Evolutionary conservation across 2,888 invertebrate genomes (phyloP).

Genomic region (Mellilla xanthometata): DNA sequence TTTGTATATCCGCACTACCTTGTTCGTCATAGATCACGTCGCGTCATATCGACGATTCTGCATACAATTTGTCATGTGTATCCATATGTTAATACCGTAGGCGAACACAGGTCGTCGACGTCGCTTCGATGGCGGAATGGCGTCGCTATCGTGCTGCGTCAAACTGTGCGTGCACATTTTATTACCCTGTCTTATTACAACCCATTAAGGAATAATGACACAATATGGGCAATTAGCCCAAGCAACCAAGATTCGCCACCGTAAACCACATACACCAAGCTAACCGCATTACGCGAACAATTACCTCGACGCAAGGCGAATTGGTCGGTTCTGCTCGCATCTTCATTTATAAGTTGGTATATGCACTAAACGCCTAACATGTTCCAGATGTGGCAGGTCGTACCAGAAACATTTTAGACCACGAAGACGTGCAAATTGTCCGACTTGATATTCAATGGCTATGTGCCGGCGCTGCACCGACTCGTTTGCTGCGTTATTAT

Average conservation of each 20-base stretch:
- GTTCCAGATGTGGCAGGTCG: not conserved
- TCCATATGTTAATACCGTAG: slow-evolving; percentile 20
- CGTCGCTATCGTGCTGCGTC: not conserved
- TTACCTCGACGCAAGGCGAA: slow-evolving; percentile 41
- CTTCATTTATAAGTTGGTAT: not conserved
- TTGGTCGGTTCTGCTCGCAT: slow-evolving; percentile 25
- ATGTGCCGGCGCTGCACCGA: not conserved
- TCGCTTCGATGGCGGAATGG: slow-evolving; percentile 1
- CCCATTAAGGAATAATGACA: slow-evolving; percentile 47
- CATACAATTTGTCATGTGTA: slow-evolving; percentile 23
- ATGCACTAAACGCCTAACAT: not conserved
- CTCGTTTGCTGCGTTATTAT: slow-evolving; percentile 18
- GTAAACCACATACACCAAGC: slow-evolving; percentile 48
- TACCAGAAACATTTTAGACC: not conserved
- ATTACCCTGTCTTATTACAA: slow-evolving; percentile 15
- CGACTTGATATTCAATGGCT: slow-evolving; percentile 4
- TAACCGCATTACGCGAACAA: slow-evolving; percentile 55
- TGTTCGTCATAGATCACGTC: slow-evolving; percentile 16
- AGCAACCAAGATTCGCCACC: slow-evolving; percentile 49
- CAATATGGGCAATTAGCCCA: slow-evolving; percentile 65
- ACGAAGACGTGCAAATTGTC: slow-evolving; percentile 1
- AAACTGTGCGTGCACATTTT: slow-evolving; percentile 4
- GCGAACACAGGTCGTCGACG: slow-evolving; percentile 25
- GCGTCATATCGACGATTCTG: slow-evolving; percentile 18
- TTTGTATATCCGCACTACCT: slow-evolving; percentile 8